These are phyloP conservation scores for Alligator sinensis DNA, from an alignment of 2,113 vertebrate species.

Conservation along the genomic window DNA sequence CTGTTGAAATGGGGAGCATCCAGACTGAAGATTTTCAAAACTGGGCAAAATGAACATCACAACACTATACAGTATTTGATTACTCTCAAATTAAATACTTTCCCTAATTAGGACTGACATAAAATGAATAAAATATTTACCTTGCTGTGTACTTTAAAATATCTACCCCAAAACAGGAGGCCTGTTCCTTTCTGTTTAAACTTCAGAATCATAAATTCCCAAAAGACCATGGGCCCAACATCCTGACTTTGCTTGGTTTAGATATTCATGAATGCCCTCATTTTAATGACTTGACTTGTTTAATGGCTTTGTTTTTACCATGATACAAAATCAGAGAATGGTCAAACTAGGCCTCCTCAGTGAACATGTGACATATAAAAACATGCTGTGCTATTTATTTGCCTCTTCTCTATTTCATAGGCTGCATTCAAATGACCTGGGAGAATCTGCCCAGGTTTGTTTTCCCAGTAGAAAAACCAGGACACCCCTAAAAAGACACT, in stretches of 20 bases:
- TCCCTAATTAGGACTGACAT: neutral
- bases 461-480: too few species aligned
- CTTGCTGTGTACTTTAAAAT: neutral
- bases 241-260: neutral
- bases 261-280: neutral
- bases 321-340: too few species aligned
- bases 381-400: too few species aligned
- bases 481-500: too few species aligned
- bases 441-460: too few species aligned
- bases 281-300: too few species aligned
- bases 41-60: neutral
- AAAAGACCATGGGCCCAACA: neutral
- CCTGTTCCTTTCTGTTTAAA: neutral
- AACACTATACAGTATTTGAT: neutral
- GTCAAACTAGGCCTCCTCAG: neutral
- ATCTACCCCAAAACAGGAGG: neutral
- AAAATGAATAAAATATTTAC: neutral
- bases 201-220: neutral
- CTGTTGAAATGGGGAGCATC: neutral
- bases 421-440: too few species aligned
- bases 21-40: neutral
- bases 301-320: too few species aligned
- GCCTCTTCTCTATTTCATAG: too few species aligned
- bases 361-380: neutral
- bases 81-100: neutral